These are phyloP conservation scores for Pachyrhynchus sulphureomaculatus DNA, from an alignment of 1,140 invertebrate genomes.

Conservation along the genomic window DNA sequence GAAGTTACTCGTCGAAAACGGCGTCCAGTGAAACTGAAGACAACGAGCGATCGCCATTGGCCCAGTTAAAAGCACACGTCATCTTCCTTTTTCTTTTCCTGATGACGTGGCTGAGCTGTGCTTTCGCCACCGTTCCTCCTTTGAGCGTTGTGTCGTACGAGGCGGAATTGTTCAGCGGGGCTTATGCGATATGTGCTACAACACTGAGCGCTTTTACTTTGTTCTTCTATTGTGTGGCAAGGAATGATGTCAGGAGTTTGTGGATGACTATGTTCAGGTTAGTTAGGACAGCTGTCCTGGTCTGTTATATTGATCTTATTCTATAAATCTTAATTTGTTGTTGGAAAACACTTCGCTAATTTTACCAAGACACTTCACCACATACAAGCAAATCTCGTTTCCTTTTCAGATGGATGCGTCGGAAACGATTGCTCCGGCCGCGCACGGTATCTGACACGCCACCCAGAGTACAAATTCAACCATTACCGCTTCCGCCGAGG, in stretches of 20 bases:
- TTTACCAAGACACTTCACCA: too few species aligned
- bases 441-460: conserved; percentile 66
- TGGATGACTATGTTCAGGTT: conserved; percentile 68
- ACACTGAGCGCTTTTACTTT: conserved; percentile 80
- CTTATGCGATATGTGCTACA: conserved; percentile 71
- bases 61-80: conserved; percentile 78
- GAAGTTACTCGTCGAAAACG: conserved; percentile 61
- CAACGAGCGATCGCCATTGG: conserved; percentile 75
- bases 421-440: conserved; percentile 62
- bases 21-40: conserved; percentile 77
- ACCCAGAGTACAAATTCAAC: conserved; percentile 53
- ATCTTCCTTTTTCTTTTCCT: conserved; percentile 76
- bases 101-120: conserved; percentile 72
- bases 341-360: too few species aligned
- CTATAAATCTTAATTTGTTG: too few species aligned
- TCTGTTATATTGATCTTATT: background rate
- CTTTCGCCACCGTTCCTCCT: conserved; percentile 67
- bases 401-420: conserved; percentile 55
- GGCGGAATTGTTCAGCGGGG: conserved; percentile 75
- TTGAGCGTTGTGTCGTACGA: conserved; percentile 65
- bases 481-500: conserved; percentile 44
- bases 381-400: too few species aligned
- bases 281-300: background rate
- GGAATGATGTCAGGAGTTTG: conserved; percentile 76
- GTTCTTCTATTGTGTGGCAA: conserved; percentile 80